Evolutionary conservation across 2,113 vertebrate species (phyloP).

Genomic region (Cnemophilus loriae): DNA sequence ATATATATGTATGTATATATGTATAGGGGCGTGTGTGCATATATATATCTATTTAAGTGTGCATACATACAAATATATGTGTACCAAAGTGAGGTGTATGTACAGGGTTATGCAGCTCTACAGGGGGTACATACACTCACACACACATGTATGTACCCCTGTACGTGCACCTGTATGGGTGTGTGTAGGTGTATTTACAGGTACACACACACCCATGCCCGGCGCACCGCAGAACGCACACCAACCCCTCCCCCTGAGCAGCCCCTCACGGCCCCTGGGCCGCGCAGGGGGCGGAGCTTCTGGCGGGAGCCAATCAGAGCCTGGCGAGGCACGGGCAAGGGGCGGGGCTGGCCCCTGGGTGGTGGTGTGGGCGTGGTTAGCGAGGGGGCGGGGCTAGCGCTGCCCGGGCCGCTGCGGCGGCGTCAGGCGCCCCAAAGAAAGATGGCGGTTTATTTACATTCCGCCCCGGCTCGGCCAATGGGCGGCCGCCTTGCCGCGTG

Average conservation of each 20-base stretch:
- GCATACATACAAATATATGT: no score
- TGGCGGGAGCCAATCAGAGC: rapidly evolving
- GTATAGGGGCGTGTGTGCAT: no score
- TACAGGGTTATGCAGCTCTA: no score
- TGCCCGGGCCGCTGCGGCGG: rapidly evolving
- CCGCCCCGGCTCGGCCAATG: constrained; percentile 31
- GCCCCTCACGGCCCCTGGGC: rapidly evolving
- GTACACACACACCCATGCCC: rapidly evolving
- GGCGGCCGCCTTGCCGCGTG: neutral
- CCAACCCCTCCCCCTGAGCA: rapidly evolving
- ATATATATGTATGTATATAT: neutral
- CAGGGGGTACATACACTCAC: no score
- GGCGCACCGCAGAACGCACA: rapidly evolving
- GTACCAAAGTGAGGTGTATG: neutral
- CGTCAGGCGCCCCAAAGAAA: neutral
- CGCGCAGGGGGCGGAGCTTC: neutral
- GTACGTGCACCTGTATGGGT: rapidly evolving
- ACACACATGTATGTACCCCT: rapidly evolving
- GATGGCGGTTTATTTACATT: constrained; percentile 45
- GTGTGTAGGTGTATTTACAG: rapidly evolving
- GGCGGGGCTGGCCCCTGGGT: rapidly evolving
- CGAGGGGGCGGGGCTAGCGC: neutral
- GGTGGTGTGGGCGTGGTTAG: rapidly evolving
- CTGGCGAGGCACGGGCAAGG: rapidly evolving
- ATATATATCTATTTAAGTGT: no score